Base-by-base conservation (phyloP, 23 tunicate species). In the Phallusia fumigata region DNA sequence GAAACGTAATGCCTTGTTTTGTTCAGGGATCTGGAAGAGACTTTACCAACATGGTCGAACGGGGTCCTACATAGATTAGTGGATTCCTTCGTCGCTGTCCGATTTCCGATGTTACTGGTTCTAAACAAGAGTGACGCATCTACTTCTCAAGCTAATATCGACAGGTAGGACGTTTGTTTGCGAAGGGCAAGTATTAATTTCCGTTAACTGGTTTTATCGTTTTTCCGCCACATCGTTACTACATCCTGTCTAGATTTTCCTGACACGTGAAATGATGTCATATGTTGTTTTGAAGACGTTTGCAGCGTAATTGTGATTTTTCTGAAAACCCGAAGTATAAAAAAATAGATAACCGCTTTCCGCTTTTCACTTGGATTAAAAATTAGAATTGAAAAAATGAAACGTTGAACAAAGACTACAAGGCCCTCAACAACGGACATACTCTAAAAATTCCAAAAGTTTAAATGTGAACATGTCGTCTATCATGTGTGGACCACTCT, bases 111-210 rank as follows among this genome's bases (percentile, higher is more conserved):
- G 53, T 36, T 65, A 36, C 77, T 52, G 32, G 78, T 82, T 35
- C 36, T 82, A n/a, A 82, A 82, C 78, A 82, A 82, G 64, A 65
- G 85, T 69, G 85, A 82, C 77, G 26, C 30, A 3, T 18, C 49
- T 0, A 65, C 12, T 35, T 34, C 85, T 13, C 52, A n/a, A 1
- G 77, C 44, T 28, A 65, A 82, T 34, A 82, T 82, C 53, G 74
- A 82, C 21, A 36, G 31, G 85, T 82, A 36, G 10, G 8, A 40
- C 47, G 47, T 40, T 40, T 40, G 47, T 65, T 40, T 40, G 10
- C 47, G 47, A 40, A 40, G 47, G 10, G 10, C 32, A 30, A 28
- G 6, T 11, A 28, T 5, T 3, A 5, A 6, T 30, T 28, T 28
- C 32, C 74, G 5, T 11, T 28, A 6, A 65, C 11, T 11, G 32